Conservation (phyloP, 2,888 invertebrate species). For the Mesorhabditis belari region DNA sequence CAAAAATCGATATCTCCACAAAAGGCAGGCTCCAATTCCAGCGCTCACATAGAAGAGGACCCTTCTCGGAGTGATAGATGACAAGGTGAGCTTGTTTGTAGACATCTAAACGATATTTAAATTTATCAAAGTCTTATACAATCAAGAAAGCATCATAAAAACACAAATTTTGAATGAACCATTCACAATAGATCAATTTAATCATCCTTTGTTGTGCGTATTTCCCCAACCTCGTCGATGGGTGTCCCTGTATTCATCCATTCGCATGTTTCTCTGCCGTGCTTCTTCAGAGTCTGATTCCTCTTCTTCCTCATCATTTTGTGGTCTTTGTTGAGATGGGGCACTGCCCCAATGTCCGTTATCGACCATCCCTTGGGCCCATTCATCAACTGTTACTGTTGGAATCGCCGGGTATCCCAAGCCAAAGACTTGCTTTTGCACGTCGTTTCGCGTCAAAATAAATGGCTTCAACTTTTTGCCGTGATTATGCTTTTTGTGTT, state of each 20-base stretch:
- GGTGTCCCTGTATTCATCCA: constrained; percentile 49
- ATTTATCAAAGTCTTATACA: no score
- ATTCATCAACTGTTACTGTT: constrained; percentile 85
- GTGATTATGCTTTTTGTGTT: not conserved
- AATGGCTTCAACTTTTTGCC: constrained; percentile 63
- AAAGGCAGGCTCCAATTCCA: no score
- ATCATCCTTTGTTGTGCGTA: constrained; percentile 48
- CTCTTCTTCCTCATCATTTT: constrained; percentile 33
- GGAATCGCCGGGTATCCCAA: constrained; percentile 89
- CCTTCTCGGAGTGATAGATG: no score
- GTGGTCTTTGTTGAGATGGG: no score
- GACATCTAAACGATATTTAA: no score
- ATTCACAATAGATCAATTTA: no score
- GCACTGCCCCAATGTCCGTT: constrained; percentile 60
- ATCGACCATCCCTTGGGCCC: constrained; percentile 76
- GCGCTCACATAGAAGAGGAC: no score
- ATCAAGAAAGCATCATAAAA: no score
- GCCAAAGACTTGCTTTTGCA: constrained; percentile 87
- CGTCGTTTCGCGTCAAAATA: constrained; percentile 77
- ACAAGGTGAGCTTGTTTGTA: no score
- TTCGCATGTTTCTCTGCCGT: constrained; percentile 26
- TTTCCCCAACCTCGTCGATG: constrained; percentile 51
- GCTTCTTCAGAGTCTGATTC: constrained; percentile 17
- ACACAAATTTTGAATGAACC: no score
- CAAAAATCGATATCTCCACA: no score